These are phyloP conservation scores for Lysiphlebus fabarum DNA, from an alignment of 1,140 invertebrate species.

Conservation along the genomic window DNA sequence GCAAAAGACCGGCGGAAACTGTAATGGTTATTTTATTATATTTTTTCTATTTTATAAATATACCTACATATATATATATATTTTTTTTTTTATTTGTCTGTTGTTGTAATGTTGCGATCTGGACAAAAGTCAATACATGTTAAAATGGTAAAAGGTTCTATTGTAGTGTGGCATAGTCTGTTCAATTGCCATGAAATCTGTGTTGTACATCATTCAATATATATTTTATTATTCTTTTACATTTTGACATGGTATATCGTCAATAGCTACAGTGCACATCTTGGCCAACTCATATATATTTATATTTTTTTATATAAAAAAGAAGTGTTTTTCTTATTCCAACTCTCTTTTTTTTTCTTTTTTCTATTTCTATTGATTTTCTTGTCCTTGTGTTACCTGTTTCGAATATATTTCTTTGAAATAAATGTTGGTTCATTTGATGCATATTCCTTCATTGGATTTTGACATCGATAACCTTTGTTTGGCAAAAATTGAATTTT, in stretches of 20 bases:
- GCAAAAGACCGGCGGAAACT: constrained; percentile 32
- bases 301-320: too few relatives aligned
- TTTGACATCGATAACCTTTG: constrained; percentile 16
- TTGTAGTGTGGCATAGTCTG: constrained; percentile 29
- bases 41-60: too few relatives aligned
- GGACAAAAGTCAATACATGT: constrained; percentile 47
- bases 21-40: constrained; percentile 40
- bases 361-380: too few relatives aligned
- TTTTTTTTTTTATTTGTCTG: too few relatives aligned
- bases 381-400: background rate
- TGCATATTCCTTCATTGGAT: too few relatives aligned
- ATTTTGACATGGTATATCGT: constrained; percentile 34
- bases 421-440: background rate
- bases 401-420: background rate
- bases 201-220: constrained; percentile 50
- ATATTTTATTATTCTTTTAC: constrained; percentile 16
- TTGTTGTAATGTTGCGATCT: constrained; percentile 2
- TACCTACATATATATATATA: too few relatives aligned
- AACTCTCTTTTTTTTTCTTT: background rate
- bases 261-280: constrained; percentile 12
- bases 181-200: constrained; percentile 52
- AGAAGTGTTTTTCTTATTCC: background rate
- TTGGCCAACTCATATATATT: background rate
- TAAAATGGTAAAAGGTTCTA: constrained; percentile 34
- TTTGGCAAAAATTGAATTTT: constrained; percentile 34